Percentiles rank a stretch among this genome's conserved stretches.
These are phyloP conservation scores for Tympanuchus pallidicinctus DNA, from an alignment of 2,113 vertebrate genomes.

Conservation along the genomic window DNA sequence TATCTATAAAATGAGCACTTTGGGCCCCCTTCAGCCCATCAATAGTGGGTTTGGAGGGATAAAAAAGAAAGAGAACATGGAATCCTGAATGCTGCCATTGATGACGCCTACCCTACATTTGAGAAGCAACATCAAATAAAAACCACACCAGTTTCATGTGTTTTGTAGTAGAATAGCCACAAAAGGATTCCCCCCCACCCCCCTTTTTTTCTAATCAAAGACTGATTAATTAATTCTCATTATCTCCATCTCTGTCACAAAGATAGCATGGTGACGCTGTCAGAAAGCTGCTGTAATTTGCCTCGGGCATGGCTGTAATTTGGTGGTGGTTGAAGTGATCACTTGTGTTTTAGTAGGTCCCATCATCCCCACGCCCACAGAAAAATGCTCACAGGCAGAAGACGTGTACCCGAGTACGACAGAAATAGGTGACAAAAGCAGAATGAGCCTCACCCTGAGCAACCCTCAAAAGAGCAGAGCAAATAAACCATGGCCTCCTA, in stretches of 20 bases:
- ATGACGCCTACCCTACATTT: neutral
- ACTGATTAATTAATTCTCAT: conserved; percentile 72
- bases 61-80: neutral
- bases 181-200: conserved; percentile 16
- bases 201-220: conserved; percentile 54
- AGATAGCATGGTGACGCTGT: conserved; percentile 53
- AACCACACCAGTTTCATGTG: neutral
- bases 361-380: neutral
- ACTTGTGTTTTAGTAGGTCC: neutral
- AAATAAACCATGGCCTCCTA: neutral
- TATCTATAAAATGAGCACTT: neutral
- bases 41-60: neutral
- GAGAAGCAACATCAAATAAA: conserved; percentile 34
- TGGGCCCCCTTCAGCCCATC: neutral
- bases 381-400: neutral
- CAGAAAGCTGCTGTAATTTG: conserved; percentile 49
- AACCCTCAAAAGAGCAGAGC: neutral
- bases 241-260: conserved; percentile 66
- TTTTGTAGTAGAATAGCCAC: neutral
- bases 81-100: rapidly evolving
- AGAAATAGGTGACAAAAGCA: neutral
- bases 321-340: conserved; percentile 3
- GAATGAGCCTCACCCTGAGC: neutral
- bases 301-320: conserved; percentile 52
- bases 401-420: neutral